Conservation (phyloP, 2,797 vertebrate species). For the Helostoma temminkii region DNA sequence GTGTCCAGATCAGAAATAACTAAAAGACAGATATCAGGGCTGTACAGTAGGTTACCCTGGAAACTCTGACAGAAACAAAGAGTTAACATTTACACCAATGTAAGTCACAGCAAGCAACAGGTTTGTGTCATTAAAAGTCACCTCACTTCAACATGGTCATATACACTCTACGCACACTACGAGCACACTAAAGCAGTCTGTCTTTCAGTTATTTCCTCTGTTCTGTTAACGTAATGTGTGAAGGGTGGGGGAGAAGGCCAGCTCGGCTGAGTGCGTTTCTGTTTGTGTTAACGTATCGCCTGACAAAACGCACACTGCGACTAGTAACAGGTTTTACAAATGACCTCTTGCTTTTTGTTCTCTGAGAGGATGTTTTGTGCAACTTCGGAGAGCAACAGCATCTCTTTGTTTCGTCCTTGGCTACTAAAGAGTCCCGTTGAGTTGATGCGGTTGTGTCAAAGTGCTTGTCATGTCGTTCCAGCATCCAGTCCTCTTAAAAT, state of each 20-base stretch:
- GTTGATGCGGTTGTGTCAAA: conserved; percentile 71
- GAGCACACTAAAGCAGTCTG: conserved; percentile 84
- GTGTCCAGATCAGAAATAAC: conserved; percentile 87
- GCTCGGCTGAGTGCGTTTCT: conserved; percentile 84
- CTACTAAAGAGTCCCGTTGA: conserved; percentile 62
- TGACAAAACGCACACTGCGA: conserved; percentile 68
- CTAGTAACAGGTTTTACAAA: conserved; percentile 52
- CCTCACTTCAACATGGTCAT: conserved; percentile 83
- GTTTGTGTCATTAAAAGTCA: conserved; percentile 70
- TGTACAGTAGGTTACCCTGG: conserved; percentile 85
- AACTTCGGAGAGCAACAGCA: conserved; percentile 48
- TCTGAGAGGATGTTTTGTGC: conserved; percentile 68
- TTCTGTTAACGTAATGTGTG: conserved; percentile 83
- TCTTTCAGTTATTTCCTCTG: conserved; percentile 89
- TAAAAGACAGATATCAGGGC: conserved; percentile 89
- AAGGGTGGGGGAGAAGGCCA: conserved; percentile 81
- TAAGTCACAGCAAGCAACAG: conserved; percentile 95
- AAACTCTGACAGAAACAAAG: conserved; percentile 90
- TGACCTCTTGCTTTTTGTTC: conserved; percentile 39
- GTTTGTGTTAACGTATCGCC: conserved; percentile 54
- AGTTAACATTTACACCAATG: conserved; percentile 91
- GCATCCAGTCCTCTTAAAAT: conserved; percentile 41
- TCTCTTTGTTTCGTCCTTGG: conserved; percentile 63
- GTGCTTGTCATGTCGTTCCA: conserved; percentile 70
- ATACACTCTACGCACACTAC: conserved; percentile 89